These are phyloP conservation scores for Ovis canadensis DNA, from an alignment of 2,113 vertebrate species.

Conservation along the genomic window DNA sequence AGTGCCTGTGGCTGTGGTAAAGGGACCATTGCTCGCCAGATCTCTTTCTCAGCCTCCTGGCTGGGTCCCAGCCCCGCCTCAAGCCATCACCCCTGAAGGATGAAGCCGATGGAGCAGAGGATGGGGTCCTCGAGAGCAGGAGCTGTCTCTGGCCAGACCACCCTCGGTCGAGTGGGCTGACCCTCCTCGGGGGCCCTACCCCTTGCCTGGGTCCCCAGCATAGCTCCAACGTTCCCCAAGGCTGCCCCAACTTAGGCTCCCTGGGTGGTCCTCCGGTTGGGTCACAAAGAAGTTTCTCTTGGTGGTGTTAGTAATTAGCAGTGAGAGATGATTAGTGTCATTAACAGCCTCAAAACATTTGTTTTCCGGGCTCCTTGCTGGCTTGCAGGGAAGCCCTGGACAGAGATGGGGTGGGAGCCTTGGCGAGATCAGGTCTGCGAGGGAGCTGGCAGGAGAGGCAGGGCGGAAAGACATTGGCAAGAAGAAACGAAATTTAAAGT, in stretches of 20 bases:
- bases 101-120: neutral
- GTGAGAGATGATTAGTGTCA: slow-evolving; percentile 54
- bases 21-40: neutral
- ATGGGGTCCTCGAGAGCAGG: neutral
- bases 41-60: neutral
- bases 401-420: neutral
- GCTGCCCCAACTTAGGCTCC: neutral
- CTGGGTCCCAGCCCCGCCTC: neutral
- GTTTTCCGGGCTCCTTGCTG: neutral
- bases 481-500: slow-evolving; percentile 71
- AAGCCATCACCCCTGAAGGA: neutral
- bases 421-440: neutral
- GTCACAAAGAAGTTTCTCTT: slow-evolving; percentile 59
- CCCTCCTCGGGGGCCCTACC: neutral
- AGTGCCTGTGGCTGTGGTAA: neutral
- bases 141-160: neutral
- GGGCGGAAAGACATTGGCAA: neutral
- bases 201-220: accelerated
- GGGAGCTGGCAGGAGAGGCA: slow-evolving; percentile 29
- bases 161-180: neutral
- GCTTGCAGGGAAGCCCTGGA: neutral
- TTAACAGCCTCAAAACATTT: slow-evolving; percentile 64
- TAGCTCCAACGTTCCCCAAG: neutral
- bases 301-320: slow-evolving; percentile 68
- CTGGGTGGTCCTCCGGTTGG: slow-evolving; percentile 36